A percentile compares a stretch with the other conserved stretches of the same genome.
These are phyloP conservation scores for Chanos chanos DNA, from an alignment of 2,797 vertebrate species.

Conservation along the genomic window DNA sequence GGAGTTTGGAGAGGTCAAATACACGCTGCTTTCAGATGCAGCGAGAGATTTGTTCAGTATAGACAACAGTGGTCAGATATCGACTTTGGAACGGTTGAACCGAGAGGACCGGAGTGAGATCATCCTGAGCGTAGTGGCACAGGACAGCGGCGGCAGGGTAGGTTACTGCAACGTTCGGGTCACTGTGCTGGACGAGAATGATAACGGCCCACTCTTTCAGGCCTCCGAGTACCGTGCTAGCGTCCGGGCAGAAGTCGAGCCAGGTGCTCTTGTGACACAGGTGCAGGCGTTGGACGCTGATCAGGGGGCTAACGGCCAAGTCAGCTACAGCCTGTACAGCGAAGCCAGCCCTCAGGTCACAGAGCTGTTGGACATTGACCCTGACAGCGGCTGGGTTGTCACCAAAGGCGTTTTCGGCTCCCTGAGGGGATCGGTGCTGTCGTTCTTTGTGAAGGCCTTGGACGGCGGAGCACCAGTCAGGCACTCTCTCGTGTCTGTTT, in stretches of 20 bases:
- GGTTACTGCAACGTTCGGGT: conserved; percentile 84
- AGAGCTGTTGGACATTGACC: conserved; percentile 92
- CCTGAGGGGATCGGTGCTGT: conserved; percentile 85
- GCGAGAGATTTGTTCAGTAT: conserved; percentile 87
- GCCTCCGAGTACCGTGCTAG: conserved; percentile 86
- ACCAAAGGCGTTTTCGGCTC: conserved; percentile 91
- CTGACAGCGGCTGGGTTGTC: conserved; percentile 98
- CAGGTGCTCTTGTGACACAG: conserved; percentile 88
- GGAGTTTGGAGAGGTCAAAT: conserved; percentile 79
- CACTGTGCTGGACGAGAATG: conserved; percentile 89
- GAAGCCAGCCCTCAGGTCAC: conserved; percentile 86
- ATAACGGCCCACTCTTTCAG: conserved; percentile 85
- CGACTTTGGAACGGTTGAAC: conserved; percentile 86
- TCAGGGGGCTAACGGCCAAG: conserved; percentile 84
- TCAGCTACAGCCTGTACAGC: conserved; percentile 92
- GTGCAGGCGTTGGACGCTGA: conserved; percentile 90
- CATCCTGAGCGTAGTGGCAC: conserved; percentile 79
- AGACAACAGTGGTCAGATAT: conserved; percentile 83
- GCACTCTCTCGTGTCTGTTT: conserved; percentile 90
- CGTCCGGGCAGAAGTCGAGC: conserved; percentile 84
- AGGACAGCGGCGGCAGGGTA: conserved; percentile 84
- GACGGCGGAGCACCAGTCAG: conserved; percentile 87
- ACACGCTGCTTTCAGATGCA: conserved; percentile 86
- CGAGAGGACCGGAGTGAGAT: conserved; percentile 83
- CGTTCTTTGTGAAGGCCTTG: conserved; percentile 95